Conservation (phyloP, 2,797 vertebrate species). For the Smutsia temminckii region DNA sequence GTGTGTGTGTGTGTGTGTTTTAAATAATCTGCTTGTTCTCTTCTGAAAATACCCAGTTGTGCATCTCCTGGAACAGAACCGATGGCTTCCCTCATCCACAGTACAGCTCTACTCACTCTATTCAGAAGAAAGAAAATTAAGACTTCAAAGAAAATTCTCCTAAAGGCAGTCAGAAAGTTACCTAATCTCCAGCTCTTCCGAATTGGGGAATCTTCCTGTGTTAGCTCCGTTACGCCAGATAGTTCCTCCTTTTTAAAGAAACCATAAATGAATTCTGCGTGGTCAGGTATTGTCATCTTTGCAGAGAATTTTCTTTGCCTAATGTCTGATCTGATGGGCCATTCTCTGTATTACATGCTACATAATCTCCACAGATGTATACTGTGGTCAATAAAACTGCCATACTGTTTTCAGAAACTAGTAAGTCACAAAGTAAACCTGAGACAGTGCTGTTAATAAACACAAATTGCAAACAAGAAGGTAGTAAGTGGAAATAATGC, state of each 20-base stretch:
- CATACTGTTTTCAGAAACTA: conserved; percentile 77
- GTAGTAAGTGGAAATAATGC: conserved; percentile 88
- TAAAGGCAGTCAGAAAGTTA: not conserved
- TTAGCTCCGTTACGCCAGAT: conserved; percentile 50
- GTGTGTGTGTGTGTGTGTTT: not conserved
- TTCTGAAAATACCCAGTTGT: not conserved
- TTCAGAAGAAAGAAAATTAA: conserved; percentile 6
- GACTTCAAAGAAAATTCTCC: conserved; percentile 62
- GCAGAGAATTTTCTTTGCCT: conserved; percentile 71
- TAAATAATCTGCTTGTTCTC: not conserved
- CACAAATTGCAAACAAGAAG: conserved; percentile 86
- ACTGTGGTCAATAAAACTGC: conserved; percentile 77
- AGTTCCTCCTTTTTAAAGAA: conserved; percentile 57
- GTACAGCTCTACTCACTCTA: not conserved
- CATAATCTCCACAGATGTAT: conserved; percentile 73
- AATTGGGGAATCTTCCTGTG: not conserved
- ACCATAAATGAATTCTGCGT: conserved; percentile 69
- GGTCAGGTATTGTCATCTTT: conserved; percentile 74
- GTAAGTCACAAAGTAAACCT: conserved; percentile 82
- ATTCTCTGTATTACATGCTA: conserved; percentile 60
- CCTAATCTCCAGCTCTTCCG: not conserved
- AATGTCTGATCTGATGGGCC: conserved; percentile 74
- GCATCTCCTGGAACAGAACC: not conserved
- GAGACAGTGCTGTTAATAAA: conserved; percentile 86
- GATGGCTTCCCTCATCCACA: not conserved